Evolutionary conservation across 2,113 vertebrate genomes (phyloP), one percentile per base, ranked within the genome.

Genomic region (Colius striatus): DNA sequence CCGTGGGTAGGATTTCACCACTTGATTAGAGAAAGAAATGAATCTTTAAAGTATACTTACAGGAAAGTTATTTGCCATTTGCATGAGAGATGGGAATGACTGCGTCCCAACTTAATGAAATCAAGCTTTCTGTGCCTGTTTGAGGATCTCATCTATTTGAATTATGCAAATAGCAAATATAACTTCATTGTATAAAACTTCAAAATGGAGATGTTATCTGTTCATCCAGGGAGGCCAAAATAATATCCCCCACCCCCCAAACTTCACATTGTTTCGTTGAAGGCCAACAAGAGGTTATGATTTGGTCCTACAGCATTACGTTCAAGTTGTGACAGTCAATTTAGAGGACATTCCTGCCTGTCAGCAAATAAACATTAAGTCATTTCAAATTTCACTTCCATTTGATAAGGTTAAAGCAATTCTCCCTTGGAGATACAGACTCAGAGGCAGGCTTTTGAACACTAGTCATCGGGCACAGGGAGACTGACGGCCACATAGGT

Each of bases 41-140:
- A 93, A 92, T 96, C 93, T 93, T 92, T 88, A 84, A 66, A 92
- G 80, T 66, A 79, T 32, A 94, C 73, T 95, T 96, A 95, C 62
- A 97, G 88, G 91, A 87, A 91, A 97, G 66, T 62, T 96, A 85
- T 96, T 89, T 89, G 67, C 94, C 72, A 90, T 88, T 51, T 63
- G 84, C 94, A 90, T 92, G 91, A 95, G 84, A 94, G 45, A 82
- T 95, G 96, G 86, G 83, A 89, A 76, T 38, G 73, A 74, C 95
- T 92, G 90, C 85, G 94, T 96, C 95, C 86, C 83, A 77, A 94
- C 82, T 87, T 97, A 97, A 96, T 96, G 94, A 97, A 97, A 96
- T 83, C 63, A 93, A 95, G 87, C 81, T 84, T 84, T 76, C 75
- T 58, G 71, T 95, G 78, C 77, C 84, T 94, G 51, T 94, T 94